These are phyloP conservation scores for Lethrus apterus DNA, from an alignment of 1,140 invertebrate genomes.

Conservation along the genomic window DNA sequence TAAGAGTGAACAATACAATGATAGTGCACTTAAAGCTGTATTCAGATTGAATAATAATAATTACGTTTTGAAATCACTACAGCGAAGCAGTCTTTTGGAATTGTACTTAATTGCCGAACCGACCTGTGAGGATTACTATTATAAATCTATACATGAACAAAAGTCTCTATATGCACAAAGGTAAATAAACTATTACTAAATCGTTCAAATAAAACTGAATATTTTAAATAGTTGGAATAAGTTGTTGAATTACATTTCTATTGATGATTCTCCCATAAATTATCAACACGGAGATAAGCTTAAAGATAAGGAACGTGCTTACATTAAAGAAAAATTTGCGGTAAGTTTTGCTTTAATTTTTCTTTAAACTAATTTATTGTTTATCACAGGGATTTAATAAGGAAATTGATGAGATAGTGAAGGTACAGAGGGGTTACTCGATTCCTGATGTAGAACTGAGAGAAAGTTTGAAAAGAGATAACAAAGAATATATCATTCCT, in stretches of 20 bases:
- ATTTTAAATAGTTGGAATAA: slow-evolving; percentile 68
- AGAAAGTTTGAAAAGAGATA: slow-evolving; percentile 74
- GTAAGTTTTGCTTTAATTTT: slow-evolving; percentile 46
- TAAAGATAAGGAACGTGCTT: slow-evolving; percentile 79
- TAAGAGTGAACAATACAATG: slow-evolving; percentile 80
- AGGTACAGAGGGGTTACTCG: slow-evolving; percentile 83
- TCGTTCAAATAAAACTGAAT: not conserved
- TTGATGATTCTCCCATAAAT: slow-evolving; percentile 56
- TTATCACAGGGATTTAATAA: slow-evolving; percentile 78
- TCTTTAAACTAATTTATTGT: slow-evolving; percentile 10
- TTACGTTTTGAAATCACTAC: slow-evolving; percentile 84
- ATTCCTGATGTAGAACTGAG: slow-evolving; percentile 86
- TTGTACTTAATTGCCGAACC: slow-evolving; percentile 71
- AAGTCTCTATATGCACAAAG: slow-evolving; percentile 60
- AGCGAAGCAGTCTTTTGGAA: slow-evolving; percentile 74
- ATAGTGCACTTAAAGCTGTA: slow-evolving; percentile 72
- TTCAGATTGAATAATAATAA: slow-evolving; percentile 90
- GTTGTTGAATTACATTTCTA: slow-evolving; percentile 64
- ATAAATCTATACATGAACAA: slow-evolving; percentile 74
- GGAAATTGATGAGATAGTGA: slow-evolving; percentile 84
- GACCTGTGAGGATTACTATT: slow-evolving; percentile 74
- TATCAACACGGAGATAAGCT: slow-evolving; percentile 58
- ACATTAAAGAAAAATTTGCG: slow-evolving; percentile 90
- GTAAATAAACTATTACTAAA: not conserved
- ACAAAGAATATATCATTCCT: slow-evolving; percentile 78